Percentiles rank a stretch among this genome's conserved stretches.
Conservation (phyloP, 2,888 invertebrate genomes). For the Bibio marci region DNA sequence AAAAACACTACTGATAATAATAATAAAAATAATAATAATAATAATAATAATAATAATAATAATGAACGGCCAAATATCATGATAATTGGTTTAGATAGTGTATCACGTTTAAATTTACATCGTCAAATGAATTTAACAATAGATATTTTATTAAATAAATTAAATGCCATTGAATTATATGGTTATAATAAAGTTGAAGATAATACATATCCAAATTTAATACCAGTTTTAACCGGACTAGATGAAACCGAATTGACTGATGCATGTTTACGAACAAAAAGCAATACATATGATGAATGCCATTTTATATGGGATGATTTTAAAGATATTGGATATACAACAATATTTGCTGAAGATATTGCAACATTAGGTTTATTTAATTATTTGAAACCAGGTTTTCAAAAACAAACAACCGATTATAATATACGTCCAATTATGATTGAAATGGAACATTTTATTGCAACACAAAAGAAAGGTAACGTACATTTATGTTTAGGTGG, state of each 20-base stretch:
- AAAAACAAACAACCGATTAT: constrained; percentile 66
- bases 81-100: constrained; percentile 67
- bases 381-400: constrained; percentile 60
- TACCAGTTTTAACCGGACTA: constrained; percentile 61
- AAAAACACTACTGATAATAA: constrained; percentile 17
- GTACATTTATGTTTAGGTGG: constrained; percentile 52
- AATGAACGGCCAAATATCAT: constrained; percentile 41
- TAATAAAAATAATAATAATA: constrained; percentile 12
- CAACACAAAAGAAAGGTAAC: constrained; percentile 42
- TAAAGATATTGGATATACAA: constrained; percentile 51
- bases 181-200: constrained; percentile 91
- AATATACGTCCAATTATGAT: constrained; percentile 60
- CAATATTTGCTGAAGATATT: constrained; percentile 71
- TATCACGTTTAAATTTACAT: constrained; percentile 71
- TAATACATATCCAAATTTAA: constrained; percentile 83
- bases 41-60: constrained; percentile 4
- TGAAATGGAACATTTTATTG: constrained; percentile 47
- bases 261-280: constrained; percentile 42
- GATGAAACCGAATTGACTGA: constrained; percentile 43
- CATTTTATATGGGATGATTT: constrained; percentile 73
- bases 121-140: constrained; percentile 64
- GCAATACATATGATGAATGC: constrained; percentile 55
- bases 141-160: constrained; percentile 33
- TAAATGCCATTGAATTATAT: constrained; percentile 56
- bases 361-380: constrained; percentile 65